These are phyloP conservation scores for Neotoxoptera formosana DNA, from an alignment of 1,140 invertebrate genomes.

Conservation along the genomic window DNA sequence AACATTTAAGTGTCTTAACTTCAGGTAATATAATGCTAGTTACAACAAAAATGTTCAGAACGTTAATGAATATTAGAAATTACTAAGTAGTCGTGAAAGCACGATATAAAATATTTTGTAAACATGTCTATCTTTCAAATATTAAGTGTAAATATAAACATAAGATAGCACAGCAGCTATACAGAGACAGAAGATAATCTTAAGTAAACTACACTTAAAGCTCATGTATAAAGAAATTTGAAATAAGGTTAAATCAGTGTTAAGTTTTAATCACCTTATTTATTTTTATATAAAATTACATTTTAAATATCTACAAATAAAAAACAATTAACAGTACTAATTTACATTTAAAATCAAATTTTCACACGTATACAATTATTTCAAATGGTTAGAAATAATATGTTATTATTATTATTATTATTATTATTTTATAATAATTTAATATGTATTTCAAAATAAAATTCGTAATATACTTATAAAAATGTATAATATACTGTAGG, in stretches of 20 bases:
- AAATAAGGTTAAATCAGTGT: neutral
- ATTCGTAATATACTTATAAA: no score
- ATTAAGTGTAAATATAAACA: neutral
- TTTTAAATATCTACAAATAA: neutral
- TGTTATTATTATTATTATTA: no score
- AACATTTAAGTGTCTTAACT: neutral
- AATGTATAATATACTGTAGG: no score
- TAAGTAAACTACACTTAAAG: neutral
- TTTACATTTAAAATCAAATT: no score
- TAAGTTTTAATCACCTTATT: neutral
- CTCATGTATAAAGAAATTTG: neutral
- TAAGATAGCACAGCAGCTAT: neutral
- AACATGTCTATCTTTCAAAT: neutral
- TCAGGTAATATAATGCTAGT: neutral
- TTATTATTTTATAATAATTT: no score
- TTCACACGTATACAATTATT: no score
- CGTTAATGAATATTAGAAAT: neutral
- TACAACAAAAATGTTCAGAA: neutral
- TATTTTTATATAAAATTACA: neutral
- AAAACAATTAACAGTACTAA: neutral
- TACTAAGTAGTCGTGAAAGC: slow-evolving; percentile 2
- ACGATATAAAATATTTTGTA: neutral
- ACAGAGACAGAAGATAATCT: neutral
- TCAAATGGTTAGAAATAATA: no score
- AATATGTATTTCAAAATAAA: no score